Base-by-base conservation (phyloP, 2,888 invertebrate genomes). In the Philereme transversata region DNA sequence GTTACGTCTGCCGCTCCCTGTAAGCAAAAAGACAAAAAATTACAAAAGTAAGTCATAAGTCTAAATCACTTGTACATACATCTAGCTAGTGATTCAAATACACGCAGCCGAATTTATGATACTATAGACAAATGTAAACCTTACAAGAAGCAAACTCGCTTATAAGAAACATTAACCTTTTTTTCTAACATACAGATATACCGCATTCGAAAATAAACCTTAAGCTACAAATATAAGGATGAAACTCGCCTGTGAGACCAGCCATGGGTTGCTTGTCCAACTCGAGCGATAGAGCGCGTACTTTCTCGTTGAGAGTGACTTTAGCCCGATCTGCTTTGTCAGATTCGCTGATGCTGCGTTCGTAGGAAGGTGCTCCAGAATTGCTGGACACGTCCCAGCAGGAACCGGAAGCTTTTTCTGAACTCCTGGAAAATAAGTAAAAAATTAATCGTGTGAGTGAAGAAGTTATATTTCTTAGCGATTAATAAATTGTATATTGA, bases 241-340 rank as follows among this genome's bases (percentile, higher is more conserved):
- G 5, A 10, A 5, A 62, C 60, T 56, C 41, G 83, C 88, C 87
- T 10, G 86, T 80, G 4, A 83, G 79, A 35, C 75, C 76, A 8
- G 78, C 68, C 4, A 75, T 64, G 41, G 88, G 88, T 70, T 94
- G 95, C 70, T 94, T 95, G 71, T 95, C 95, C 51, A 95, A 86
- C 73, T 95, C 96, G 1, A 97, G 90, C 33, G 96, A 96, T 72
- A 96, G 90, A 9, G 96, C 94, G 59, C 96, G 92, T 34, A 93
- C 88, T 78, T 95, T 95, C 75, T 95, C 95, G 48, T 84, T 81
- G 46, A 87, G 82, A 36, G 74, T 71, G 54, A 74, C 73, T 5
- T 77, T 56, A 4, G 74, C 67, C 6, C 76, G 76, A 50, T 77
- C 83, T 7, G 69, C 67, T 35, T 78, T 79, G 69, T 88, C 88